These are phyloP conservation scores for Macrochelys suwanniensis DNA, from an alignment of 2,797 vertebrate species.

Conservation along the genomic window DNA sequence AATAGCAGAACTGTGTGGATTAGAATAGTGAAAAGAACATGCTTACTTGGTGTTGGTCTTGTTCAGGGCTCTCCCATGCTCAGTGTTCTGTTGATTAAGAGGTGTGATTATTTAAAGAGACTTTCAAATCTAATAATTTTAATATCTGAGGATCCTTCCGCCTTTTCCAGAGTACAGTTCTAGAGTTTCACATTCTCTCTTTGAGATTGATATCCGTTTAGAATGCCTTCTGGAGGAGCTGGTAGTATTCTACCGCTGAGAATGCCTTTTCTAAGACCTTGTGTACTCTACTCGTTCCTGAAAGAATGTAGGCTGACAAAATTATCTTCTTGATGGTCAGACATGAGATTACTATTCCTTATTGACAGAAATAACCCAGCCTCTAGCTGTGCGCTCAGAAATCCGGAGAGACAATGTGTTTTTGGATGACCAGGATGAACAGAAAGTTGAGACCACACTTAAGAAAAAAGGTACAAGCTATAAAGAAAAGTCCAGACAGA, in stretches of 20 bases:
- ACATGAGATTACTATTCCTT: fast-evolving
- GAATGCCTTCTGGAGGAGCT: neutral
- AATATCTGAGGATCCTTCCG: neutral
- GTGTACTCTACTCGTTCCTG: neutral
- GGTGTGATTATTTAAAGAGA: neutral
- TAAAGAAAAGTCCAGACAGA: neutral
- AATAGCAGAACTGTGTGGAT: neutral
- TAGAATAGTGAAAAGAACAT: neutral
- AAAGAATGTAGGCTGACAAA: neutral
- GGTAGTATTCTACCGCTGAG: neutral
- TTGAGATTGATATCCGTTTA: neutral
- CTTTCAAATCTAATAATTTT: neutral
- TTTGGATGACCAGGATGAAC: neutral
- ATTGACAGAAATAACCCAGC: constrained; percentile 3
- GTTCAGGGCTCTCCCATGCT: neutral
- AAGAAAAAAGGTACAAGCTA: neutral
- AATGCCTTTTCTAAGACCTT: neutral
- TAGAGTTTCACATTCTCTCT: neutral
- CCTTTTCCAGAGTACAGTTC: neutral
- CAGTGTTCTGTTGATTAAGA: neutral
- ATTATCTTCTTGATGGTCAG: neutral
- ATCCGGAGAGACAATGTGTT: neutral
- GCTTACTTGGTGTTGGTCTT: neutral
- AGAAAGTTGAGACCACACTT: neutral
- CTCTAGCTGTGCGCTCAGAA: neutral